Evolutionary conservation across 2,888 invertebrate species (phyloP), one percentile per base, ranked within the genome.

Genomic region (Limenitis camilla): DNA sequence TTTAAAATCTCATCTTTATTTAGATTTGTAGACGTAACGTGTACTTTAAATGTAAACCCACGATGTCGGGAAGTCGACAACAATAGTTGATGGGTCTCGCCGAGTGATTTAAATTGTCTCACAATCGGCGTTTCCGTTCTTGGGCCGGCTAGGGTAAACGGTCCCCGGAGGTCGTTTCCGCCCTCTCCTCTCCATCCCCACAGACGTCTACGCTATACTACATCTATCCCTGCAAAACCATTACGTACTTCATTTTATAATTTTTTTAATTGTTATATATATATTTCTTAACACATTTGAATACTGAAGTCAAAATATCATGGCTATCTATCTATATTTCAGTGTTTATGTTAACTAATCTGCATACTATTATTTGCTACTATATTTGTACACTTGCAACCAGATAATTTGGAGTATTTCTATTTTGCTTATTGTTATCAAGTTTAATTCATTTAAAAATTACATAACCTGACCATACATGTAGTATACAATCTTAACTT

Each of bases 51-150:
- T 19, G 1, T 42, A 38, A 51, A 45, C 35, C 28, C 49, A 43
- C 42, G 51, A 57, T 53, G 61, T 69, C 74, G 72, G 76, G 80
- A 79, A 74, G 78, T 72, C 67, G 67, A 58, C 71, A 72, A 80
- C 81, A 78, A 78, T 72, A 69, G 67, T 60, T 67, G 71, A 72
- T 71, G 68, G 72, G 67, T 68, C 66, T 61, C 65, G 61, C 68
- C 68, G 76, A 76, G 65, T 74, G 76, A 74, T 77, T 81, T 73
- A 80, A 84, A 84, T 83, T 82, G 83, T 80, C 77, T 79, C 77
- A 73, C 83, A 84, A 81, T 83, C 79, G 71, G 60, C 58, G 69
- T 68, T 82, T 85, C 85, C 85, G 83, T 73, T 63, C 70, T 55
- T 58, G 56, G 59, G 59, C 62, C 67, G 64, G 61, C 65, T 71